Base-by-base conservation (phyloP, 2,888 invertebrate species). In the Fragum fragum region DNA sequence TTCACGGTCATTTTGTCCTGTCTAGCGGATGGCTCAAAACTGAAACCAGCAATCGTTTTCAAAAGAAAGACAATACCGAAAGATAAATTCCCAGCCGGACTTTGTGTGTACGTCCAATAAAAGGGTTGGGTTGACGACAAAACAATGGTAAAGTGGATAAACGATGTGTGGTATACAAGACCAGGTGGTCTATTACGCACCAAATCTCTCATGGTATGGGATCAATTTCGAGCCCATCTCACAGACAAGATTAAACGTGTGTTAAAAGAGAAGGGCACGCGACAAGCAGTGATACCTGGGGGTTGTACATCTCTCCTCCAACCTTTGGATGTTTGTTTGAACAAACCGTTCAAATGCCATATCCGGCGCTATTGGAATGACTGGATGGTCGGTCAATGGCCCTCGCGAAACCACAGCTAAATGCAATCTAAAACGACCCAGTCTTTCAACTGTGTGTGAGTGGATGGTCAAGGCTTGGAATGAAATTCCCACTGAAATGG, bases 51-150 rank as follows among this genome's bases (percentile, higher is more conserved):
- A 29, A n/a, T n/a, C n/a, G n/a, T n/a, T n/a, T n/a, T n/a, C n/a
- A n/a, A n/a, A n/a, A n/a, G n/a, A n/a, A 84, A 86, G n/a, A 88
- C 86, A 16, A 76, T 76, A 73, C 81, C 86, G 16, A 83, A 85
- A 39, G 85, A 83, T 29, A 83, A 76, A 68, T 55, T 86, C 2
- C 79, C 84, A 14, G 16, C 52, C 0, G 83, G 76, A 18, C 39
- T 87, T 3, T 29, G 29, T n/a, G 82, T 83, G 21, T 68, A 63
- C 32, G 79, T 82, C 2, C 79, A 78, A 18, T 26, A 36, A n/a
- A n/a, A n/a, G n/a, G n/a, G n/a, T n/a, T n/a, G n/a, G n/a, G n/a
- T n/a, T n/a, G n/a, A n/a, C n/a, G 9, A 83, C 81, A 57, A 83
- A 83, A 47, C 81, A 14, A 21, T 74, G 28, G 1, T 23, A 1